A percentile compares a stretch with the other conserved stretches of the same genome.
Conservation (phyloP, 2,113 vertebrate species). For the Thalassarche chlororhynchos region DNA sequence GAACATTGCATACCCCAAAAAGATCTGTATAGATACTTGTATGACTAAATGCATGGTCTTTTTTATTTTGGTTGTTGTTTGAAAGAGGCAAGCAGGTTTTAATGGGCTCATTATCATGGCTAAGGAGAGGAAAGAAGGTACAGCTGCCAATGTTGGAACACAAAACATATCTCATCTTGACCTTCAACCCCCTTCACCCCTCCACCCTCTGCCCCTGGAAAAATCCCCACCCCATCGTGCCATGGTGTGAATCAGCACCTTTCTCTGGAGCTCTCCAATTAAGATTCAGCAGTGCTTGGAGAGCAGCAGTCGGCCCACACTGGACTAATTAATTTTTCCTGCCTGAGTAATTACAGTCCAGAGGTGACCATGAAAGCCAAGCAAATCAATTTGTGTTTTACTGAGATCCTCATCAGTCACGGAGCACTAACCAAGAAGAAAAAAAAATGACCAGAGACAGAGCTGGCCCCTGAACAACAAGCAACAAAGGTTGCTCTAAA, state of each 20-base stretch:
- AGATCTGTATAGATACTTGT: neutral
- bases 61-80: neutral
- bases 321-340: constrained; percentile 70
- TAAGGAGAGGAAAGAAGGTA: neutral
- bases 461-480: neutral
- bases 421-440: constrained; percentile 54
- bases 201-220: neutral
- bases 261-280: constrained; percentile 49
- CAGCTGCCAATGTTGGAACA: neutral
- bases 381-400: constrained; percentile 71
- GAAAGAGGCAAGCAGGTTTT: neutral
- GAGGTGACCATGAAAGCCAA: constrained; percentile 68
- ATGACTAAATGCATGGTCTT: neutral
- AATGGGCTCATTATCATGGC: neutral
- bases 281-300: constrained; percentile 19
- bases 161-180: neutral
- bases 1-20: neutral
- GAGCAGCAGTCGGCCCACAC: constrained; percentile 37
- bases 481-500: neutral
- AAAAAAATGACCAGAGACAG: neutral
- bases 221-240: neutral
- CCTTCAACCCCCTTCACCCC: constrained; percentile 14
- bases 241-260: constrained; percentile 47
- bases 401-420: constrained; percentile 67
- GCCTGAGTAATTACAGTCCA: constrained; percentile 72